phyloP scores from a whole-genome alignment of 2,113 vertebrate genomes.

The Zapornia atra region DNA sequence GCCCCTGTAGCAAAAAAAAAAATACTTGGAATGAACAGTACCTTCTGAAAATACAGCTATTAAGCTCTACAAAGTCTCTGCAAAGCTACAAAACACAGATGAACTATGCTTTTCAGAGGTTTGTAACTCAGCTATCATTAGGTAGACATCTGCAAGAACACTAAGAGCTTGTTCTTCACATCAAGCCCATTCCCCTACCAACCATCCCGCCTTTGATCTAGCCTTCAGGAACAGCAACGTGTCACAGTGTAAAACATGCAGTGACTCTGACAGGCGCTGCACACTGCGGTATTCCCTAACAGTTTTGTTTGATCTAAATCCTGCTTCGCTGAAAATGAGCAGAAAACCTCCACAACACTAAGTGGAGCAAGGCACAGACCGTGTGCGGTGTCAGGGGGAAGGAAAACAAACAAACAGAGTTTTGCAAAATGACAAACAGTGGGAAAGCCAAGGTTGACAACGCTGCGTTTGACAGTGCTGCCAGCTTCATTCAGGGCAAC shows the following conservation, averaged over 20 bases:
- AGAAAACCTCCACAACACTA: not conserved
- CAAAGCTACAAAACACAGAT: not conserved
- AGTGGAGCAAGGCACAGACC: not conserved
- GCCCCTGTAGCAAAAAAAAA: not conserved
- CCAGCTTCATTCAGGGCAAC: not conserved
- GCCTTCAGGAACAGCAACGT: not conserved
- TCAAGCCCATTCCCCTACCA: not conserved
- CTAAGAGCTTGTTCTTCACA: not conserved
- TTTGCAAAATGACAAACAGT: not conserved
- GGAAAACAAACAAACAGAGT: not conserved
- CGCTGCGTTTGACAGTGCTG: rapidly evolving
- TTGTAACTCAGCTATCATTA: not conserved
- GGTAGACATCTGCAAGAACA: not conserved
- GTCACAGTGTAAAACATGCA: rapidly evolving
- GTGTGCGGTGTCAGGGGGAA: not conserved
- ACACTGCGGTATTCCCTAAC: too few relatives aligned
- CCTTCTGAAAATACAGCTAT: not conserved
- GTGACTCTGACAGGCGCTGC: not conserved
- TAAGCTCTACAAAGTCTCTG: not conserved
- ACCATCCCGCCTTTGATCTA: not conserved
- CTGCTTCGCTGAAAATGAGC: not conserved
- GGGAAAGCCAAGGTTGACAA: not conserved
- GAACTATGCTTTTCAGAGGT: not conserved
- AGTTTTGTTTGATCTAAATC: not conserved
- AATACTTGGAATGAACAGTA: not conserved